Conservation (phyloP, 2,113 vertebrate species). For the Elephantulus edwardii region DNA sequence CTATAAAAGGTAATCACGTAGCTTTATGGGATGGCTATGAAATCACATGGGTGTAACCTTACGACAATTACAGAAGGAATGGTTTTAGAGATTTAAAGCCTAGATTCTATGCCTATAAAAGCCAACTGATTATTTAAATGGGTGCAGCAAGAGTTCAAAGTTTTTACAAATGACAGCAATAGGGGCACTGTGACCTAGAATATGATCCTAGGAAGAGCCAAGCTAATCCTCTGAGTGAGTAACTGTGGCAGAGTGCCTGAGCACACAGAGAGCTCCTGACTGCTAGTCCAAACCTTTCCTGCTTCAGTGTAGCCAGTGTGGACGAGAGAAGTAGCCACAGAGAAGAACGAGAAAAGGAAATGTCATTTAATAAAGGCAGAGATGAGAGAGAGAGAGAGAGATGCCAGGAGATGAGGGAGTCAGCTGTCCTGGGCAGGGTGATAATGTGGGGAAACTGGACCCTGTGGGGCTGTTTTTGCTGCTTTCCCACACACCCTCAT, state of each 20-base stretch:
- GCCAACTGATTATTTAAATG: conserved; percentile 51
- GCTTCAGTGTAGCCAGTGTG: neutral
- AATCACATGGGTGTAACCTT: conserved; percentile 66
- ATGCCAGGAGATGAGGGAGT: neutral
- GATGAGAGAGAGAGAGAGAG: neutral
- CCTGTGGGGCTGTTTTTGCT: neutral
- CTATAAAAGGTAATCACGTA: conserved; percentile 72
- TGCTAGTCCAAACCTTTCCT: neutral
- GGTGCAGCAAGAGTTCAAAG: neutral
- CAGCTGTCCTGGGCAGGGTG: neutral
- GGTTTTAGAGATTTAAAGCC: conserved; percentile 60
- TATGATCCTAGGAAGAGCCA: neutral
- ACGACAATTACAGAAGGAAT: conserved; percentile 69
- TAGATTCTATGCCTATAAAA: conserved; percentile 53
- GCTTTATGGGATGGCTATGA: conserved; percentile 69
- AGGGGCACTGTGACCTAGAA: neutral
- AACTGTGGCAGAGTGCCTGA: neutral
- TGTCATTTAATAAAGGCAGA: neutral
- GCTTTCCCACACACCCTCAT: neutral
- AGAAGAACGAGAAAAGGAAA: neutral
- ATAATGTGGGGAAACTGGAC: too few relatives aligned
- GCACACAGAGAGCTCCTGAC: neutral
- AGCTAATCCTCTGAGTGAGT: neutral
- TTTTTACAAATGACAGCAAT: neutral
- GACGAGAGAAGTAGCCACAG: neutral